Evolutionary conservation across 2,888 invertebrate species (phyloP).

Genomic region (Dastarcus helophoroides): DNA sequence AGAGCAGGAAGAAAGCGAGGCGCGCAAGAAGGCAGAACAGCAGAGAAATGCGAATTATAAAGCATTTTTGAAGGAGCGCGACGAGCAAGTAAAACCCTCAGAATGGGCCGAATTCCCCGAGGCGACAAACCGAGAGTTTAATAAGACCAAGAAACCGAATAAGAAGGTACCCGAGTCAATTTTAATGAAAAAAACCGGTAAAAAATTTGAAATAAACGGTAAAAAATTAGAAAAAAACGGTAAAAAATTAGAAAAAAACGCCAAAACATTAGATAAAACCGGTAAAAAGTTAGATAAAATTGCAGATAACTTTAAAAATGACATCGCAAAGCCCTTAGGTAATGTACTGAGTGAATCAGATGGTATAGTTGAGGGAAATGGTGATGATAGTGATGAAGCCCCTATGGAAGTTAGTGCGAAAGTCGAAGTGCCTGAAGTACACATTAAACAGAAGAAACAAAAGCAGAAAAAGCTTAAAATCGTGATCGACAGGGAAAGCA

Average conservation of each 20-base stretch:
- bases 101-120: constrained; percentile 47
- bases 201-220: neutral
- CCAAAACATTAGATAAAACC: too few species aligned
- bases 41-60: constrained; percentile 23
- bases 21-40: constrained; percentile 33
- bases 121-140: constrained; percentile 4
- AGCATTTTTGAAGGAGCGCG: constrained; percentile 31
- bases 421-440: constrained; percentile 16
- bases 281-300: too few species aligned
- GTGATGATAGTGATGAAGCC: constrained; percentile 8
- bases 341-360: neutral
- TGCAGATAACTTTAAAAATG: constrained; percentile 9
- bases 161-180: constrained; percentile 4
- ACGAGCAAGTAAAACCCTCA: constrained; percentile 38
- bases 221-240: constrained; percentile 5
- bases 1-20: constrained; percentile 39
- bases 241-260: constrained; percentile 4
- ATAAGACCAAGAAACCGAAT: constrained; percentile 6
- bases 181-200: constrained; percentile 1
- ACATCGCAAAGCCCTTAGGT: neutral
- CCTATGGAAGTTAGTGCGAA: constrained; percentile 18
- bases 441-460: constrained; percentile 19
- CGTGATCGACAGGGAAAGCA: constrained; percentile 9
- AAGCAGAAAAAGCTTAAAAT: constrained; percentile 20
- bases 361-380: constrained; percentile 3